Conservation (phyloP, 2,888 invertebrate species). For the Lasioglossum lativentre region DNA sequence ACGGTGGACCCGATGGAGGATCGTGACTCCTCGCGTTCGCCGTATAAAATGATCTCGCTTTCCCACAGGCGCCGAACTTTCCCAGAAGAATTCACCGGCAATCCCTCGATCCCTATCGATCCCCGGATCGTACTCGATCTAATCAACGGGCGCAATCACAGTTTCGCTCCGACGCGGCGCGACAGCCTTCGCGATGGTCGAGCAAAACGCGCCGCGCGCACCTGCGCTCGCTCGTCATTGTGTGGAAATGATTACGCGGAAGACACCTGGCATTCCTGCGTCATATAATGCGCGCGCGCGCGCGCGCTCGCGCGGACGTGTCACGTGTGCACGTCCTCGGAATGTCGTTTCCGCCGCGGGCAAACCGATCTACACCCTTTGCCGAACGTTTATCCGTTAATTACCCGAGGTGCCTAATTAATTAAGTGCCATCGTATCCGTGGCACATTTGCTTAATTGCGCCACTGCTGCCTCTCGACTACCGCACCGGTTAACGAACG, state of each 20-base stretch:
- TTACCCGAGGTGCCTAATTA: constrained; percentile 78
- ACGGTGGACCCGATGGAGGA: neutral
- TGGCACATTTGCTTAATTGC: constrained; percentile 79
- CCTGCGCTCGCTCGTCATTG: constrained; percentile 66
- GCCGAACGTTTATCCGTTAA: constrained; percentile 75
- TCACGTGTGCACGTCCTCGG: constrained; percentile 40
- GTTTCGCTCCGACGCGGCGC: neutral
- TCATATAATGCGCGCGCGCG: constrained; percentile 43
- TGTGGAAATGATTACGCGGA: constrained; percentile 76
- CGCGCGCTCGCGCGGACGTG: constrained; percentile 34
- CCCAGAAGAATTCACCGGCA: constrained; percentile 38
- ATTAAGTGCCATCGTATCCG: constrained; percentile 74
- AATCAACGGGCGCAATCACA: constrained; percentile 52
- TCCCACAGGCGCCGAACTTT: constrained; percentile 59
- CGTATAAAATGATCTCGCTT: constrained; percentile 46
- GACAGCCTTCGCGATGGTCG: constrained; percentile 23
- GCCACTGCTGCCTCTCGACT: constrained; percentile 13
- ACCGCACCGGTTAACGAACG: constrained; percentile 57
- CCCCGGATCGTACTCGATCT: constrained; percentile 47
- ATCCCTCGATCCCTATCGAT: constrained; percentile 53
- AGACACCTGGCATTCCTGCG: constrained; percentile 60
- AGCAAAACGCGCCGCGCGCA: constrained; percentile 49
- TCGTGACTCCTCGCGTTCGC: constrained; percentile 36
- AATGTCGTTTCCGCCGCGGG: constrained; percentile 54
- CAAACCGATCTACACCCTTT: constrained; percentile 27